phyloP scores from a whole-genome alignment of 2,113 vertebrate species.

The Passer montanus region DNA sequence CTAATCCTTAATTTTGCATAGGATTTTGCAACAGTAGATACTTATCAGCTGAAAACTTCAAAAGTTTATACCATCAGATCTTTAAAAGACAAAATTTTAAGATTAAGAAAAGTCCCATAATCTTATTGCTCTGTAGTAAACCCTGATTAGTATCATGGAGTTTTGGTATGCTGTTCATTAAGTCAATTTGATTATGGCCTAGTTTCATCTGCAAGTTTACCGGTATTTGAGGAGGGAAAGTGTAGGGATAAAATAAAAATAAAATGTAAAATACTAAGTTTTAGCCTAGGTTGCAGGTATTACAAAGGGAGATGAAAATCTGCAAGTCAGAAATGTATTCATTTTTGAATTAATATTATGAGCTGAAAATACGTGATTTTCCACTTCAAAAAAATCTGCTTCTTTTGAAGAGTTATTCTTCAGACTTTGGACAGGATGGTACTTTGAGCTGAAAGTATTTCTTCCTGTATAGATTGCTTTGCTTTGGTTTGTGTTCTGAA shows the following conservation, averaged over 20 bases:
- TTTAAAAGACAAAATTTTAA: not conserved
- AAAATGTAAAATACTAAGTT: not conserved
- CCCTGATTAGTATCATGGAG: not conserved
- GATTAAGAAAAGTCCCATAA: not conserved
- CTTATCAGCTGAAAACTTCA: not conserved
- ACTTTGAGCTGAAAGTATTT: not conserved
- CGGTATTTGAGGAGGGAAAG: not conserved
- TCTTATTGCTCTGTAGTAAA: not conserved
- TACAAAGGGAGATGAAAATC: not conserved
- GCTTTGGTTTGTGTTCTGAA: not conserved
- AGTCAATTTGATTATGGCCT: not conserved
- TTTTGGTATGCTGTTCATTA: not conserved
- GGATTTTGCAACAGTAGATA: not conserved
- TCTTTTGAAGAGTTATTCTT: not conserved
- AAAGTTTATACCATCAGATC: not conserved
- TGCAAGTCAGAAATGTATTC: not conserved
- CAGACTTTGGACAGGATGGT: not conserved
- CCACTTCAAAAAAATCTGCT: not conserved
- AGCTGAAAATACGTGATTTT: not conserved
- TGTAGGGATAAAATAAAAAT: not conserved
- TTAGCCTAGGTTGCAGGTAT: not conserved
- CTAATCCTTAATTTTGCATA: not conserved
- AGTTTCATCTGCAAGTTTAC: not conserved
- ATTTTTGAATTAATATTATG: not conserved
- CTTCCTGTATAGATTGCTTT: not conserved